phyloP scores from a whole-genome alignment of 2,888 invertebrate species.

The Oxytorus armatus region DNA sequence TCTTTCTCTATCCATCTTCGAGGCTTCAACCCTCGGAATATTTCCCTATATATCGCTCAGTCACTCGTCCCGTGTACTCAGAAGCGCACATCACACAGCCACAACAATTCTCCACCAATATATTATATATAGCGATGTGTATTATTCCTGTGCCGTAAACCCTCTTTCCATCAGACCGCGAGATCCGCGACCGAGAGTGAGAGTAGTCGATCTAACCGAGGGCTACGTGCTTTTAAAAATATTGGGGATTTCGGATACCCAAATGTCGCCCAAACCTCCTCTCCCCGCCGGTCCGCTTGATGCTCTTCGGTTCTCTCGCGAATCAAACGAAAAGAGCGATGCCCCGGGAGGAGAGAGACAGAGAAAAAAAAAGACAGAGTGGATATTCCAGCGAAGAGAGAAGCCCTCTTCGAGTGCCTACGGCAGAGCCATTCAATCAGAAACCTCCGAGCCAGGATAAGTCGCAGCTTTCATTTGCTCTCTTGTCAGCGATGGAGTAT shows the following conservation, averaged over 20 bases:
- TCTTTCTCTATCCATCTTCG: constrained; percentile 63
- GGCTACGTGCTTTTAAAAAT: constrained; percentile 83
- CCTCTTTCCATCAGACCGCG: constrained; percentile 59
- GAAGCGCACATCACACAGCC: constrained; percentile 46
- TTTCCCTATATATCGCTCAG: constrained; percentile 64
- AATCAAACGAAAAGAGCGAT: constrained; percentile 71
- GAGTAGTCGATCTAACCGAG: constrained; percentile 54
- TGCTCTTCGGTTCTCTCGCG: constrained; percentile 67
- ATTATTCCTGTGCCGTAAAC: constrained; percentile 52
- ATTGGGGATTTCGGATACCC: constrained; percentile 84
- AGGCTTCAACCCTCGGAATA: constrained; percentile 57
- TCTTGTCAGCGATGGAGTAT: constrained; percentile 66
- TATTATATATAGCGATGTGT: constrained; percentile 49
- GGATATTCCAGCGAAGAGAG: constrained; percentile 57
- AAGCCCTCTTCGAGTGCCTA: constrained; percentile 77
- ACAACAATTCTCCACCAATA: constrained; percentile 51
- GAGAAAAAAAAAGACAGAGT: constrained; percentile 36
- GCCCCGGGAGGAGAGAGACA: constrained; percentile 22
- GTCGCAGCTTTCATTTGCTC: constrained; percentile 79
- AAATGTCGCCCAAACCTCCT: constrained; percentile 72
- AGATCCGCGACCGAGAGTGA: constrained; percentile 51
- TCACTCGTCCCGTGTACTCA: constrained; percentile 68
- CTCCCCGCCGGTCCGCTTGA: constrained; percentile 63
- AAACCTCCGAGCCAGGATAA: constrained; percentile 79
- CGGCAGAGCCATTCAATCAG: constrained; percentile 84